Base-by-base conservation (phyloP, 1,140 invertebrate genomes). In the Penaeus vannamei region DNA sequence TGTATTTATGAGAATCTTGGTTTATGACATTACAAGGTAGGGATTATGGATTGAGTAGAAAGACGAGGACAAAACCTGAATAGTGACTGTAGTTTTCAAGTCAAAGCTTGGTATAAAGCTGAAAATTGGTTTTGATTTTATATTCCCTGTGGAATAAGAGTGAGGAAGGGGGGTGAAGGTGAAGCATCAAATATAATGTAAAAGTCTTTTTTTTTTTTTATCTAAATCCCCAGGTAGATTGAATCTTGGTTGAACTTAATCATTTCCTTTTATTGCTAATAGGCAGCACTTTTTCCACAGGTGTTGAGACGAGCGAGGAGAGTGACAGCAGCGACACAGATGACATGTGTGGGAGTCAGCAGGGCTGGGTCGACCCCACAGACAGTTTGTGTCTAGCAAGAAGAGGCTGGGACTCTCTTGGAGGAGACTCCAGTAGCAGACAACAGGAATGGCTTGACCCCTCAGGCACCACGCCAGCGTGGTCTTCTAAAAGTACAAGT, bases 261-360 rank as follows among this genome's bases (percentile, higher is more conserved):
- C 53, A 53, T 53, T 53, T 10, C 53, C 53, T 14, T 53, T 12
- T 53, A 53, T 53, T 53, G 53, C 12, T 53, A 53, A 53, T 8
- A 32, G 14, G 7, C 1, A 4, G 26, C 19, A 2, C 42, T 32
- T 86, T 53, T 26, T 60, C 46, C 32, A 32, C 20, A 89, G 87
- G 87, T 76, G 76, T 89, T 84, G 87, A 89, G 87, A 89, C 82
- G 69, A 89, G 87, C 76, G 87, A 89, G 87, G 87, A 89, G 87
- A 89, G 87, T 89, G 87, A 89, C 69, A 62, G 82, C 87, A 89
- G 87, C 59, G 87, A 89, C 60, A 79, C 42, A 20, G 87, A 89
- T 46, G 87, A 89, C 36, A 66, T 89, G 81, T 89, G 87, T 84
- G 87, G 87, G 22, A 89, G 82, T 84, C 87, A 89, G 64, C 87